A percentile compares a stretch with the other conserved stretches of the same genome.
These are phyloP conservation scores for Drosophila maculinotata DNA, from an alignment of 2,888 invertebrate species.

Conservation along the genomic window DNA sequence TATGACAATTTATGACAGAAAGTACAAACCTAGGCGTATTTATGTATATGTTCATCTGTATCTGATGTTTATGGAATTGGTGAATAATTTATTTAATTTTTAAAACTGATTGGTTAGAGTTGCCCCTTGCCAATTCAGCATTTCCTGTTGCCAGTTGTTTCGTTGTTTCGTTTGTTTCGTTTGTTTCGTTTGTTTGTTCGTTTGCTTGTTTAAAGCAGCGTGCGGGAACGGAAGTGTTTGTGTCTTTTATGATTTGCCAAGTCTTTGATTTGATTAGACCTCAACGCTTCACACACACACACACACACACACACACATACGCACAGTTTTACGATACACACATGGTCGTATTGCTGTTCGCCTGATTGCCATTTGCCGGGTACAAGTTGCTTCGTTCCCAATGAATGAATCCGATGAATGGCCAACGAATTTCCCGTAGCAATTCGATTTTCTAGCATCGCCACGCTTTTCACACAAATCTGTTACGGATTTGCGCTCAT, in stretches of 20 bases:
- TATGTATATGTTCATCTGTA: slow-evolving; percentile 11
- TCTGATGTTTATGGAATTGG: slow-evolving; percentile 23
- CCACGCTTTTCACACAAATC: slow-evolving; percentile 23
- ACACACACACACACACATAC: slow-evolving; percentile 3
- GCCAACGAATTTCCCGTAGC: slow-evolving; percentile 45
- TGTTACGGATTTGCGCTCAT: slow-evolving; percentile 4
- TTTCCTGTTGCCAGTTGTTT: slow-evolving; percentile 32
- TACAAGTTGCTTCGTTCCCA: slow-evolving; percentile 36
- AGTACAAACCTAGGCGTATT: slow-evolving; percentile 3
- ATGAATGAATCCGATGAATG: slow-evolving; percentile 69
- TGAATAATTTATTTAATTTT: slow-evolving; percentile 54
- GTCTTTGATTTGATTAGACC: slow-evolving; percentile 67
- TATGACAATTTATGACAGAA: slow-evolving; percentile 2
- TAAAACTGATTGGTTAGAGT: slow-evolving; percentile 26
- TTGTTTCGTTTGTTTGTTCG: slow-evolving; percentile 23
- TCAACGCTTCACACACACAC: slow-evolving; percentile 21
- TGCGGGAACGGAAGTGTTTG: slow-evolving; percentile 56
- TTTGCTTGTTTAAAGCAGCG: slow-evolving; percentile 40
- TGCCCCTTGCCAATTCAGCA: slow-evolving; percentile 7
- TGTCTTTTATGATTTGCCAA: slow-evolving; percentile 59
- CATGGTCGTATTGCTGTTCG: background rate
- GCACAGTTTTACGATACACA: slow-evolving; percentile 1
- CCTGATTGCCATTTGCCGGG: slow-evolving; percentile 46
- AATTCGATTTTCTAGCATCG: slow-evolving; percentile 28
- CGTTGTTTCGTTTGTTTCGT: slow-evolving; percentile 1